phyloP scores from a whole-genome alignment of 2,888 invertebrate species.

The Campoplex nolae region DNA sequence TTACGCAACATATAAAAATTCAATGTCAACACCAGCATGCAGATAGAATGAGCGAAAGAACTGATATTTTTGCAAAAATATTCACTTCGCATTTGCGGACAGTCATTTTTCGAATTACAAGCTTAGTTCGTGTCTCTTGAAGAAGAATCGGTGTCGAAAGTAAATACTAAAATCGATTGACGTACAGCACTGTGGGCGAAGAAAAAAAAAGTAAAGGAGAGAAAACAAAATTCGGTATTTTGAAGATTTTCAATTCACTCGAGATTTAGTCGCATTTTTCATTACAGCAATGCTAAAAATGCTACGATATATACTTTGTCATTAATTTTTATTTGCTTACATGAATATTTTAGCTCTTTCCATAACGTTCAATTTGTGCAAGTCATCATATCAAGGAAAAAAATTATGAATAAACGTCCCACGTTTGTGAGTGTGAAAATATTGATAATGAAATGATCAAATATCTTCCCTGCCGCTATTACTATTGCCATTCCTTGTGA shows the following conservation, averaged over 20 bases:
- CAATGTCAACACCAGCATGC: slow-evolving; percentile 34
- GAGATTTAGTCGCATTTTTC: background rate
- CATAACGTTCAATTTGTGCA: background rate
- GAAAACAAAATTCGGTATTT: background rate
- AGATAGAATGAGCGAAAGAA: background rate
- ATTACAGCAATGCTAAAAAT: background rate
- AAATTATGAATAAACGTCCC: background rate
- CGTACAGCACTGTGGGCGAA: slow-evolving; percentile 21
- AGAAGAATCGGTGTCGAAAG: background rate
- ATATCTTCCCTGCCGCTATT: background rate
- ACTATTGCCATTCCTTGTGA: background rate
- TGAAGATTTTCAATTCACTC: background rate
- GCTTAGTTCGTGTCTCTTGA: background rate
- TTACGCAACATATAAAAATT: slow-evolving; percentile 7
- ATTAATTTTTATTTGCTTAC: no score
- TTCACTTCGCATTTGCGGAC: background rate
- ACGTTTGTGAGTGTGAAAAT: background rate
- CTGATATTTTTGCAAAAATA: background rate
- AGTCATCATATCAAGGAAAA: background rate
- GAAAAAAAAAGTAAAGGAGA: background rate
- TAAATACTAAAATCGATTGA: slow-evolving; percentile 10
- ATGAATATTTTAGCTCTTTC: no score
- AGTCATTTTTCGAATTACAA: background rate
- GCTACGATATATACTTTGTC: background rate
- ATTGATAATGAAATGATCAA: background rate